Base-by-base conservation (phyloP, 2,797 vertebrate species). In the Apogon talboti region DNA sequence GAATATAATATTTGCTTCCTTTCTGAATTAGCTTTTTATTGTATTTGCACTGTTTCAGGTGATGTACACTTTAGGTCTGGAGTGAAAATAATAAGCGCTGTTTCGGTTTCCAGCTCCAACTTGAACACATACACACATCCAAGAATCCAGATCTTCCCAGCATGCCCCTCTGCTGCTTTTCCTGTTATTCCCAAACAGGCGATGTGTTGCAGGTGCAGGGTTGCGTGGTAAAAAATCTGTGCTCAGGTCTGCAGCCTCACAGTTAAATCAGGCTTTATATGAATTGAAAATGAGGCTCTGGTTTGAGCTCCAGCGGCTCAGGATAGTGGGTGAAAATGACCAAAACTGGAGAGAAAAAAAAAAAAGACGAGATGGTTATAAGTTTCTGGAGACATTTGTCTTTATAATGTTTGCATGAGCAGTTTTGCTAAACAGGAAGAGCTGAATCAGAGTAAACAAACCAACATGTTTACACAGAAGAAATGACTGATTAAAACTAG, bases 91-190 rank as follows among this genome's bases (percentile, higher is more conserved):
- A 56, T 46, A 21, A 71, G 28, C 33, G 24, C 7, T 50, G 38
- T 35, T 14, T 0, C 14, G 42, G 38, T 70, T 70, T 70, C 37
- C 45, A n/a, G 40, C 2, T 49, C 6, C 38, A 19, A 8, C 50
- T 50, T 73, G 18, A 42, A 52, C 62, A 71, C 68, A 71, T 75
- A 71, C 58, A 45, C 38, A 19, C 61, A 75, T 64, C 42, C 54
- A 16, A 51, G 57, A 66, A 52, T 75, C 50, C 45, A 46, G 49
- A 75, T 74, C 62, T 47, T 21, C 42, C 56, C 42, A 10, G 41
- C 62, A 19, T 9, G 46, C 15, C 65, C 65, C 41, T 35, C 46
- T 28, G 28, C 66, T 43, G 67, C 60, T 53, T 53, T 53, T 28
- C 42, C 65, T 53, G 43, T 61, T 47, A 54, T 53, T 53, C 53